Evolutionary conservation across 2,797 vertebrate species (phyloP), one percentile per base, ranked within the genome.

Genomic region (Lophius americanus): DNA sequence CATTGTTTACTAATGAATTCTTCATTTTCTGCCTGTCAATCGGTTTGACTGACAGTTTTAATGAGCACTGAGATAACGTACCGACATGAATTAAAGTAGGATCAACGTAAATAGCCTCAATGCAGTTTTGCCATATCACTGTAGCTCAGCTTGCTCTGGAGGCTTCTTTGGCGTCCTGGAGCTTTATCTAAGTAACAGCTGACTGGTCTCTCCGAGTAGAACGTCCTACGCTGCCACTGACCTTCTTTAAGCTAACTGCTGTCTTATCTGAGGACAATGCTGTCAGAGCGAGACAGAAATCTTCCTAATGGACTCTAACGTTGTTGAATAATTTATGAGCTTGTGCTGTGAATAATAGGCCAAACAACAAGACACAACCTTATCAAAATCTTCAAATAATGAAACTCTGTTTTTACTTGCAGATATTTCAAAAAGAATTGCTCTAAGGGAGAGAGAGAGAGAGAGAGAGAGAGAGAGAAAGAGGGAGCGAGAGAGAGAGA

Each of bases 311-410:
- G 60, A 58, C 44, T 72, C 51, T 23, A 60, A 67, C 14, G 52
- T 55, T 47, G 35, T 39, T 82, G 61, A 81, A 81, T 77, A 73
- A 51, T 75, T 71, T 7, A 79, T 78, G 60, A 80, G 38, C 52
- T 51, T 56, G 8, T 0, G n/a, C 53, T 75, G 68, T 48, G 51
- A 66, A 56, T 55, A 36, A 10, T 35, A 65, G 55, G 47, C 60
- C 47, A 53, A 38, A 63, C 64, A 75, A 78, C 68, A 49, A 58
- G 43, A 69, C 60, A 67, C 43, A 68, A 41, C 38, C 62, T 41
- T n/a, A 60, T 67, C 52, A 64, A 63, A 79, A 61, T 32, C 56
- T 64, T 72, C 32, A 53, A 70, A 68, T 38, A 52, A 59, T 60
- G 46, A 59, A 37, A 36, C 41, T 63, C 7, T 2, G 70, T 53